Conservation (phyloP, 1,140 invertebrate genomes). For the Leptonema lineaticorne region DNA sequence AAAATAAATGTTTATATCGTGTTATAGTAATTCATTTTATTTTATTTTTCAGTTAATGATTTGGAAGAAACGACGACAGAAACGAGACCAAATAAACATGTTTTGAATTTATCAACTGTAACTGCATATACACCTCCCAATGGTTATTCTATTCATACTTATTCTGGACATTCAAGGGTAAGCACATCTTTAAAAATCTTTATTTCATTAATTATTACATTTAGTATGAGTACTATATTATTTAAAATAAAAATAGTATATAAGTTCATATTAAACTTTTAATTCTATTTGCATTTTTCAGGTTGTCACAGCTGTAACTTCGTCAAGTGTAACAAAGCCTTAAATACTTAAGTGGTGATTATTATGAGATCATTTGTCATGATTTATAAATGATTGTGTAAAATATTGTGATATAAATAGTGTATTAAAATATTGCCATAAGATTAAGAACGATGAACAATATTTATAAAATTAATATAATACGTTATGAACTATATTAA, state of each 20-base stretch:
- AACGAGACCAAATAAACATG: constrained; percentile 18
- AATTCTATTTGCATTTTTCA: constrained; percentile 30
- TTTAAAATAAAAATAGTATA: too few species aligned
- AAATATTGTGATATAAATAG: constrained; percentile 14
- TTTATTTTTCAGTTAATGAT: constrained; percentile 59
- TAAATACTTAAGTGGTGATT: background rate
- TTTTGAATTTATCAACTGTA: constrained; percentile 32
- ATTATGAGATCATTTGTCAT: background rate
- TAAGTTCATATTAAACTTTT: too few species aligned
- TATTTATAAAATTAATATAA: background rate
- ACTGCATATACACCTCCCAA: constrained; percentile 37
- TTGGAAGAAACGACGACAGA: constrained; percentile 49
- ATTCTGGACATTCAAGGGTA: constrained; percentile 57
- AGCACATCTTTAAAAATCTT: too few species aligned
- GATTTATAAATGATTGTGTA: background rate
- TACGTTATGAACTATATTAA: background rate
- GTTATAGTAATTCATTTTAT: background rate
- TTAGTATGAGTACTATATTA: background rate
- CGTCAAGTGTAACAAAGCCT: constrained; percentile 31
- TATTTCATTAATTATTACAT: background rate
- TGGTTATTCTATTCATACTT: constrained; percentile 32
- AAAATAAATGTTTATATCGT: background rate
- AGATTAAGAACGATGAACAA: background rate
- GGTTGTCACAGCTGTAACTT: constrained; percentile 49
- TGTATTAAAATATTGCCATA: constrained; percentile 23